Base-by-base conservation (phyloP, 2,888 invertebrate genomes). In the Pocota personata region DNA sequence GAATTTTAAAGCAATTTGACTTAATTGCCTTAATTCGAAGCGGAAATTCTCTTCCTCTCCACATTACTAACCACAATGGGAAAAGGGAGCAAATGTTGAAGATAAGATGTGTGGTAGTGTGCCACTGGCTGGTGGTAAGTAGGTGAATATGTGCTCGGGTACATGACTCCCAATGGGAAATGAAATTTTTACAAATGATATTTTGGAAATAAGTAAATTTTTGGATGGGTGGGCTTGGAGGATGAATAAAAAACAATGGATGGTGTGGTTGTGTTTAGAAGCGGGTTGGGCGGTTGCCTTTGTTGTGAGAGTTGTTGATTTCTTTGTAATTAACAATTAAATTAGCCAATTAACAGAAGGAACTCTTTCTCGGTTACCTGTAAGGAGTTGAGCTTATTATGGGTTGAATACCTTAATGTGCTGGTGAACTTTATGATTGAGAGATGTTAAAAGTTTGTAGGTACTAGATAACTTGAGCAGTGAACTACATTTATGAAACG, bases 1-100 rank as follows among this genome's bases (percentile, higher is more conserved):
- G 76, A 80, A 86, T 86, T 86, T 86, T 86, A 82, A 80, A 86
- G 86, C 82, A 86, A 77, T 86, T 86, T 72, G 86, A 82, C 86
- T 86, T 86, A 86, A 86, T 86, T 86, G 86, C 86, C 86, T 86
- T 77, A 86, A 82, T 82, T 82, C 76, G 82, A 52, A 86, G 67
- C 71, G 76, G 67, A 82, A 82, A 77, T 82, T 67, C 60, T 40
- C 69, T 57, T 64, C 62, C 84, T 57, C 62, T 40, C 43, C 79
- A 50, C 64, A 73, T 69, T 64, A 75, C 75, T 71, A 84, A 75
- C 84, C 84, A 43, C 75, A 75, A 78, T 64, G 57, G 50, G 16
- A 69, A 58, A 64, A 37, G 14, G 48, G 14, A 55, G 43, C 21
- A 67, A n/a, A 14, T 27, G 10, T 14, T 46, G 10, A 52, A 40